phyloP scores from a whole-genome alignment of 2,113 vertebrate genomes.

The Crocuta crocuta region DNA sequence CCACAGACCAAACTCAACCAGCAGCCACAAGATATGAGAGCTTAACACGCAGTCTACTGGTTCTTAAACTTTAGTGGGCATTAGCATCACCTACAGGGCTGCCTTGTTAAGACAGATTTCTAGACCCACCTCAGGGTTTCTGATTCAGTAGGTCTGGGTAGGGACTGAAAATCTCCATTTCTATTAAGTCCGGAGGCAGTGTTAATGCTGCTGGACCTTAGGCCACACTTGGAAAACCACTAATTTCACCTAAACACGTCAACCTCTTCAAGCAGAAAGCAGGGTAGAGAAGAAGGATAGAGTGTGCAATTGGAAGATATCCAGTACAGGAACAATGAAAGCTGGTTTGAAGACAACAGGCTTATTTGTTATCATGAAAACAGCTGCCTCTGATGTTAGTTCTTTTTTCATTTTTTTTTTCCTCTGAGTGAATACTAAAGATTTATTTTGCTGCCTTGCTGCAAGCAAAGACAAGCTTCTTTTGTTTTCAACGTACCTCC shows the following conservation, averaged over 20 bases:
- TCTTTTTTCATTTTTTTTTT: background rate
- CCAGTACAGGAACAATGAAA: conserved; percentile 5
- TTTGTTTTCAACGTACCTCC: conserved; percentile 39
- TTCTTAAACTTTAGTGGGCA: background rate
- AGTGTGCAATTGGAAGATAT: background rate
- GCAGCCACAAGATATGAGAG: background rate
- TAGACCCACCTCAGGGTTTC: background rate
- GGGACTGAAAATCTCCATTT: background rate
- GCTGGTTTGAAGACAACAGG: background rate
- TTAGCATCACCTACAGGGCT: background rate
- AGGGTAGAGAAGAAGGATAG: background rate
- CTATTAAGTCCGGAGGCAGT: background rate
- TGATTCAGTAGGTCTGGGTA: background rate
- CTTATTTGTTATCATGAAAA: conserved; percentile 34
- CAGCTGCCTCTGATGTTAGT: background rate
- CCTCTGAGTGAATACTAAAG: background rate
- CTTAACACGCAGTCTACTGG: background rate
- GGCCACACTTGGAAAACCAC: conserved; percentile 6
- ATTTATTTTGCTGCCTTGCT: conserved; percentile 44
- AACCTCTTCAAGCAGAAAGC: conserved; percentile 17
- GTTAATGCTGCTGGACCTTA: background rate
- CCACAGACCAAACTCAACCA: background rate
- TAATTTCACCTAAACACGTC: conserved; percentile 4
- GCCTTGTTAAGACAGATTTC: background rate
- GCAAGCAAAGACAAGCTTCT: background rate